Base-by-base conservation (phyloP, 2,888 invertebrate genomes). In the Zonitis immaculata region DNA sequence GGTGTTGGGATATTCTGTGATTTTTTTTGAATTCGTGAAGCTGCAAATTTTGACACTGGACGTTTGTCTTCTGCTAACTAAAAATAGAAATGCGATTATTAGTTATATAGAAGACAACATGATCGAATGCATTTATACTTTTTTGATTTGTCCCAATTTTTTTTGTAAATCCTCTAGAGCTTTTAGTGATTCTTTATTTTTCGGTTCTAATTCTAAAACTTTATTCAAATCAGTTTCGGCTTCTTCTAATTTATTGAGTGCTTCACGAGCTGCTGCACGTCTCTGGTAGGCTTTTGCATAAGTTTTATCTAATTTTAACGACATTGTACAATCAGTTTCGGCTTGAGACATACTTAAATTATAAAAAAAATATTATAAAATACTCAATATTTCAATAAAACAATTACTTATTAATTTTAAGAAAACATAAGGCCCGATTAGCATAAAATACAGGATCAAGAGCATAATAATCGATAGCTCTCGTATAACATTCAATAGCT, bases 211-310 rank as follows among this genome's bases (percentile, higher is more conserved):
- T 64, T 80, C 77, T 30, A 94, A 72, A 0, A 91, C 84, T 62
- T 81, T 82, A 27, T 78, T 75, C 54, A 91, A 82, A 74, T 95
- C 94, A 26, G 76, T 75, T 32, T 84, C 80, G 0, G 95, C 94
- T 39, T 86, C 82, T 14, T 83, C 77, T 14, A 86, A 80, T 42
- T 88, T 87, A 25, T 87, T 85, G 0, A 92, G 77, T 5, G 79
- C 81, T 66, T 87, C 84, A 52, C 90, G 81, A 0, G 87, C 91
- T 52, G 84, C 82, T 62, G 90, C 91, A 61, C 95, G 80, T 1
- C 95, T 81, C 61, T 88, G 87, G 57, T 89, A 82, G 0, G 95
- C 94, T 76, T 96, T 96, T 0, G 89, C 85, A 64, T 93, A 93
- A 0, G 81, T 81, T 1, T 83, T 79, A 72, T 95, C 91, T 6